Evolutionary conservation across 2,888 invertebrate genomes (phyloP), one percentile per base, ranked within the genome.

Genomic region (Gisinianus flammeolus): DNA sequence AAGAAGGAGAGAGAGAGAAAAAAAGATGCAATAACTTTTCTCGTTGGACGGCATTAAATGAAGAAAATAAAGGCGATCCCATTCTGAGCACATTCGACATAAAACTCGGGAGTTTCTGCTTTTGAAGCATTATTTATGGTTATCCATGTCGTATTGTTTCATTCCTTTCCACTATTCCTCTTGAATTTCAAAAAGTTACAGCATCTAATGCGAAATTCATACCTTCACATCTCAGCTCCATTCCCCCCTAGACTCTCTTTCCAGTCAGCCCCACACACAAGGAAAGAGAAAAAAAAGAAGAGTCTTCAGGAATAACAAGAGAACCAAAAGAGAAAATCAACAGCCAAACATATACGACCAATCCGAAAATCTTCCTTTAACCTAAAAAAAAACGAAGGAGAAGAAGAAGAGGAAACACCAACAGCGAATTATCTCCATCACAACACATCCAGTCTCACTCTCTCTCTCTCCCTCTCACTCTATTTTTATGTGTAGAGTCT

Each of bases 161-260:
- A 28, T 16, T 64, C 33, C 67, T 31, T 3, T 6, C 33, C 33
- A 67, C n/a, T 30, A 16, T 33, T 33, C 31, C 33, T 19, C 67
- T 67, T 67, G 67, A 67, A 67, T 67, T 67, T 67, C 67, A 67
- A 67, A 67, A 67, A 30, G 67, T 33, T 67, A 31, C 67, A 19
- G 22, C 66, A 66, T n/a, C 67, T 67, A 67, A 67, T 67, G 67
- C 8, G 67, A 31, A 67, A 67, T 67, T 67, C 33, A 67, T 67
- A 67, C 67, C 33, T 67, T 33, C 31, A 22, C 1, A 12, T 6
- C 19, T 6, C 19, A 4, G 6, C 22, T 58, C 22, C 22, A n/a
- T 6, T 58, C 22, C 22, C n/a, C 58, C 22, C 58, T 24, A 2
- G 1, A 6, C 24, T 6, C 22, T 58, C 22, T 24, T 24, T 58